Evolutionary conservation across 2,888 invertebrate species (phyloP).

Genomic region (Lordiphosa fenestrarum): DNA sequence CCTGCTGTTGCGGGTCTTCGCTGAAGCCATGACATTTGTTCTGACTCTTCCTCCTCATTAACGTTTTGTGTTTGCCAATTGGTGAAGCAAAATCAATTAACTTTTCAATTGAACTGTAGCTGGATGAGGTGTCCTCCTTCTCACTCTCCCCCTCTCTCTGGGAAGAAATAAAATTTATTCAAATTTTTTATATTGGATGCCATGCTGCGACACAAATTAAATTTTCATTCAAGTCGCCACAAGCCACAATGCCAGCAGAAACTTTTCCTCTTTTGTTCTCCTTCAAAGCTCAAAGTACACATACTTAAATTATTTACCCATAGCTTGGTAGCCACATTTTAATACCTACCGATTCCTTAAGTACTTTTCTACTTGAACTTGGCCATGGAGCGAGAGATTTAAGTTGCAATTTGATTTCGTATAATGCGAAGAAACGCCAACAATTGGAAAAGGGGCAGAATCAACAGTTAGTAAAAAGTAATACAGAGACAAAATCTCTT

Average conservation of each 20-base stretch:
- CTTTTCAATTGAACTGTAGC: constrained; percentile 52
- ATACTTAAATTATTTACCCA: constrained; percentile 58
- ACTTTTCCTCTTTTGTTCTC: constrained; percentile 6
- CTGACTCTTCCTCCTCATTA: constrained; percentile 26
- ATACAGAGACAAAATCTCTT: background rate
- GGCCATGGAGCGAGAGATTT: constrained; percentile 33
- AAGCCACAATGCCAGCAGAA: constrained; percentile 24
- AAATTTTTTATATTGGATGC: constrained; percentile 26
- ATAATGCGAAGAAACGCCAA: constrained; percentile 5
- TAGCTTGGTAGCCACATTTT: constrained; percentile 35
- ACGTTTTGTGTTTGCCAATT: constrained; percentile 36
- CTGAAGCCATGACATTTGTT: background rate
- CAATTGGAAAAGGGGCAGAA: constrained; percentile 8
- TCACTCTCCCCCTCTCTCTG: background rate
- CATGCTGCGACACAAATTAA: constrained; percentile 51
- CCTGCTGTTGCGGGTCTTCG: constrained; percentile 7
- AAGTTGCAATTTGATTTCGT: constrained; percentile 34
- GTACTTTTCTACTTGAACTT: constrained; percentile 63
- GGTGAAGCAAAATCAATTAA: constrained; percentile 57
- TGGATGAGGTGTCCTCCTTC: background rate
- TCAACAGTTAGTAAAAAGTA: constrained; percentile 3
- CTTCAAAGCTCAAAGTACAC: constrained; percentile 37
- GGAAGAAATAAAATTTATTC: constrained; percentile 26
- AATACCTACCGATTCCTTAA: constrained; percentile 23
- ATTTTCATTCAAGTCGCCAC: constrained; percentile 36